These are phyloP conservation scores for Andrena haemorrhoa DNA, from an alignment of 2,888 invertebrate species.

Conservation along the genomic window DNA sequence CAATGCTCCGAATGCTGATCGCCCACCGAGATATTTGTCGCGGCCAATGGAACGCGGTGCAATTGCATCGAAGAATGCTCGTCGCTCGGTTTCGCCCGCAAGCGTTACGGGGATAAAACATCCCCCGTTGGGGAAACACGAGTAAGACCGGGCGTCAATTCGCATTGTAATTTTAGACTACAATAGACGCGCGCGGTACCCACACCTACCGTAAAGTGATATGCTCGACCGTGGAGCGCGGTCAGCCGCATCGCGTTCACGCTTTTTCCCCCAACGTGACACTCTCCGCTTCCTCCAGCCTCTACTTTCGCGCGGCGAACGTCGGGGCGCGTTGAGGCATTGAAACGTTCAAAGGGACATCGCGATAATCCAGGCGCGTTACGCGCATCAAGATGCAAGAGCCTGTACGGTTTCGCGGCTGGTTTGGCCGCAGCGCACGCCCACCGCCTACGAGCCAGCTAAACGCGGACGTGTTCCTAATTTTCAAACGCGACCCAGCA, in stretches of 20 bases:
- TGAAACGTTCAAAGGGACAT: background rate
- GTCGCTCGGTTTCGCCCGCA: background rate
- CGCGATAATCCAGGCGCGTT: background rate
- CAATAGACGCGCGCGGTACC: conserved; percentile 45
- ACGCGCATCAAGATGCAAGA: background rate
- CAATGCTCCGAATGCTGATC: background rate
- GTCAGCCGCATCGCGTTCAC: too few relatives aligned
- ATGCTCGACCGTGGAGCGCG: conserved; percentile 27
- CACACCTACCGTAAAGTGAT: conserved; percentile 50
- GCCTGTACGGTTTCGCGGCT: conserved; percentile 12
- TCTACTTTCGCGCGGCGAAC: background rate
- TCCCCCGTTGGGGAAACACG: conserved; percentile 26
- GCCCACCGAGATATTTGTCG: conserved; percentile 14
- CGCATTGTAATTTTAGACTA: conserved; percentile 54
- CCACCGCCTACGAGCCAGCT: conserved; percentile 21
- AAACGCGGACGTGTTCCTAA: conserved; percentile 67
- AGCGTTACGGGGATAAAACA: conserved; percentile 1
- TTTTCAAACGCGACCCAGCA: conserved; percentile 65
- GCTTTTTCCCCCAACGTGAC: too few relatives aligned
- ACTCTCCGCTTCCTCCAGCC: background rate
- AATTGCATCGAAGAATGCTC: conserved; percentile 20
- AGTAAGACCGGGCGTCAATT: conserved; percentile 25
- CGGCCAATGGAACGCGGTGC: background rate
- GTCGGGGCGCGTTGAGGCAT: too few relatives aligned
- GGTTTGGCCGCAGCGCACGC: conserved; percentile 4